These are phyloP conservation scores for Grus americana DNA, from an alignment of 2,113 vertebrate genomes.

Conservation along the genomic window DNA sequence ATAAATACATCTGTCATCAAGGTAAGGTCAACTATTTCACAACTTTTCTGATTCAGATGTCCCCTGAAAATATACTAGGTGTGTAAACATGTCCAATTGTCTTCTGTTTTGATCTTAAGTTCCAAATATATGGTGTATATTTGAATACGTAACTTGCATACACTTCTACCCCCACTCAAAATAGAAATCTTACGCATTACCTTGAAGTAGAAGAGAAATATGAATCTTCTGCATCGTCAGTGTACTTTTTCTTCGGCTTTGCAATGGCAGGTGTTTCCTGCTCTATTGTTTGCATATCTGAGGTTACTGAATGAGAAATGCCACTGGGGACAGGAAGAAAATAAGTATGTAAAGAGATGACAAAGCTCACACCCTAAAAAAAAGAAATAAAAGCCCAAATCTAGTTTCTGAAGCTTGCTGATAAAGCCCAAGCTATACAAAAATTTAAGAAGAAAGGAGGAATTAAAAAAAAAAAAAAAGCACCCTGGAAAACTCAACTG, in stretches of 20 bases:
- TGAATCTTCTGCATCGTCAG: constrained; percentile 76
- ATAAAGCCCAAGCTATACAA: neutral
- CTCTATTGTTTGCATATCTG: constrained; percentile 94
- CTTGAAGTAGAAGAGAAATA: constrained; percentile 78
- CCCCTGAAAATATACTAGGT: neutral
- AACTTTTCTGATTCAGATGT: neutral
- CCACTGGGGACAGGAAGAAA: constrained; percentile 72
- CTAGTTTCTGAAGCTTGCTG: neutral
- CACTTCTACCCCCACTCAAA: neutral
- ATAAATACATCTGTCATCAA: neutral
- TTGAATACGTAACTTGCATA: neutral
- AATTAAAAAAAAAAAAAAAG: neutral
- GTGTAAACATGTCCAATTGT: too few relatives aligned
- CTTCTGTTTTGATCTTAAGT: neutral
- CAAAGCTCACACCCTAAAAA: neutral
- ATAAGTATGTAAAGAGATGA: neutral
- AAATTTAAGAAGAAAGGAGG: neutral
- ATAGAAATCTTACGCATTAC: constrained; percentile 9
- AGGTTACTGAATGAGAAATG: constrained; percentile 91
- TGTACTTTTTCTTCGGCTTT: constrained; percentile 76
- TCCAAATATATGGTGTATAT: neutral
- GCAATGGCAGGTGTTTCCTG: constrained; percentile 82
- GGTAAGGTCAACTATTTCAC: neutral
- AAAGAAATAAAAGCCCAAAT: neutral
- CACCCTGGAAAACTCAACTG: neutral